A percentile compares a stretch with the other conserved stretches of the same genome.
phyloP scores from a whole-genome alignment of 2,113 vertebrate species.

The Semnopithecus entellus region DNA sequence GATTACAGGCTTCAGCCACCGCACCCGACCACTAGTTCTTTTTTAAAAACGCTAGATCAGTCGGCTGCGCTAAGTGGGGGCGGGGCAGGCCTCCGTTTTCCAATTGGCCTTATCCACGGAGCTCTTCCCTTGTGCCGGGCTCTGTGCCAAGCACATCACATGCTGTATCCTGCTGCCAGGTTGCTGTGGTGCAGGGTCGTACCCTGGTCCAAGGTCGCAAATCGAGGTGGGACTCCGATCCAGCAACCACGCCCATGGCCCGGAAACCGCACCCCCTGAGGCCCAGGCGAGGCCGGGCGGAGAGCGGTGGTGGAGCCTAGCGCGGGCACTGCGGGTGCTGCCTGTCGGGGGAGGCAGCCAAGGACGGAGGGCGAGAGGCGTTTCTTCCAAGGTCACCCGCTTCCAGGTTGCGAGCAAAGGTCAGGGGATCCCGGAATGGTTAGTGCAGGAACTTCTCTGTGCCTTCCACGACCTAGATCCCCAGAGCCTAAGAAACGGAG shows the following conservation, averaged over 20 bases:
- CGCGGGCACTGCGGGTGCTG: accelerated
- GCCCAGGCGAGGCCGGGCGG: background rate
- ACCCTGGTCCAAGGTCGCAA: background rate
- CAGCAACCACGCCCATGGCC: background rate
- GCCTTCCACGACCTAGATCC: background rate
- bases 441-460: background rate
- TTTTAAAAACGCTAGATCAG: background rate
- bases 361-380: background rate
- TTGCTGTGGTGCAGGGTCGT: background rate
- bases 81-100: background rate
- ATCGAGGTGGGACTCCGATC: background rate
- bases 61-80: background rate
- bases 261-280: background rate
- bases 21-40: background rate
- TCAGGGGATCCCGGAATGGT: background rate
- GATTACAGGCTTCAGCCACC: no score
- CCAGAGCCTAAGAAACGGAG: background rate
- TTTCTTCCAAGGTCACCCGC: background rate
- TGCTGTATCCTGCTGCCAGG: background rate
- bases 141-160: background rate
- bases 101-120: background rate
- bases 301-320: accelerated
- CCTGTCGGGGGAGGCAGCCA: background rate
- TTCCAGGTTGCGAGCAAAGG: background rate
- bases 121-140: background rate